Conservation (phyloP, 2,113 vertebrate genomes). For the Crotalus helleri region DNA sequence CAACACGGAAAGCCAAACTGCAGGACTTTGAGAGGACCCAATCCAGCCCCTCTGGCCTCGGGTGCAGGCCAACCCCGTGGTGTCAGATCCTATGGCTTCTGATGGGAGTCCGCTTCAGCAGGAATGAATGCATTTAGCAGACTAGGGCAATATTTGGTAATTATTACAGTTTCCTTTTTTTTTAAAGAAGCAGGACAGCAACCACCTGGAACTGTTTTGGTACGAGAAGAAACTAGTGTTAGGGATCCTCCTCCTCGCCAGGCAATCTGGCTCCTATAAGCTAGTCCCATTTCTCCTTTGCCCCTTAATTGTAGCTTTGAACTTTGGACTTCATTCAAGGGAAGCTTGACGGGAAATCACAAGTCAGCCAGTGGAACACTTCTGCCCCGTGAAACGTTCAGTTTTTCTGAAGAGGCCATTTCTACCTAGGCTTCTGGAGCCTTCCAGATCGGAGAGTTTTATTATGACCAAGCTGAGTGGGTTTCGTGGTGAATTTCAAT, state of each 20-base stretch:
- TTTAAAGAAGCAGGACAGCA: constrained; percentile 45
- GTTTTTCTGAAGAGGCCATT: background rate
- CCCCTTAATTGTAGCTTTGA: constrained; percentile 39
- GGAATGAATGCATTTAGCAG: constrained; percentile 44
- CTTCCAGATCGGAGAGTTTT: background rate
- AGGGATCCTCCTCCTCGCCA: constrained; percentile 6
- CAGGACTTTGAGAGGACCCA: constrained; percentile 27
- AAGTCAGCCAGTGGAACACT: background rate
- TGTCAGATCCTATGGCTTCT: constrained; percentile 69
- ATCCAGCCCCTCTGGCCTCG: constrained; percentile 46
- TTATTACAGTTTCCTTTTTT: background rate
- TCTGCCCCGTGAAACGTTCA: background rate
- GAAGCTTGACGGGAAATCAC: background rate
- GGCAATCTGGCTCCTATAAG: constrained; percentile 47
- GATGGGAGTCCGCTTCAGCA: constrained; percentile 59
- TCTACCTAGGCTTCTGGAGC: background rate
- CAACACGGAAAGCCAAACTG: background rate
- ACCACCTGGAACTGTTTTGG: constrained; percentile 48
- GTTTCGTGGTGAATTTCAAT: background rate
- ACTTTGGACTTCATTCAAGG: background rate
- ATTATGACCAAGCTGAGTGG: background rate
- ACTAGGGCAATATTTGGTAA: constrained; percentile 37
- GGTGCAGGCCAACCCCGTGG: constrained; percentile 40
- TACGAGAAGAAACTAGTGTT: constrained; percentile 11
- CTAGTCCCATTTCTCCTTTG: constrained; percentile 25